A percentile compares a stretch with the other conserved stretches of the same genome.
phyloP scores from a whole-genome alignment of 2,888 invertebrate species.

The Caradrina kadenii region DNA sequence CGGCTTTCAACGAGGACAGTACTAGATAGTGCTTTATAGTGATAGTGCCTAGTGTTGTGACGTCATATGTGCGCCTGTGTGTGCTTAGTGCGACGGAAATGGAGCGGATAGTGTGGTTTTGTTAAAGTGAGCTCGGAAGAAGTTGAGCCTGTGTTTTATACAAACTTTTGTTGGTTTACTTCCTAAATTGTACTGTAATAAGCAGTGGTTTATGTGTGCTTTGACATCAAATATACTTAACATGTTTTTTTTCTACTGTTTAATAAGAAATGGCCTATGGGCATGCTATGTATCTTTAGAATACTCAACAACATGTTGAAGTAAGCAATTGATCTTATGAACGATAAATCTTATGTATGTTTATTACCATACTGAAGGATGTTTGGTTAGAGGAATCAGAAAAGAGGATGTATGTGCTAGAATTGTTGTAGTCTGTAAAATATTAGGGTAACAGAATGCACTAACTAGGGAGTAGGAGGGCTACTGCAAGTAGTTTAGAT shows the following conservation, averaged over 20 bases:
- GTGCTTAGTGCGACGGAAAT: conserved; percentile 14
- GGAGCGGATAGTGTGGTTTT: conserved; percentile 6
- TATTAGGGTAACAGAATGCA: conserved; percentile 36
- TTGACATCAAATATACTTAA: background rate
- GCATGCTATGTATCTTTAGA: conserved; percentile 4
- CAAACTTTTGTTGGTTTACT: conserved; percentile 16
- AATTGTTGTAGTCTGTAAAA: conserved; percentile 40
- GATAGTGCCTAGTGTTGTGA: conserved; percentile 49
- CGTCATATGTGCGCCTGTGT: conserved; percentile 14
- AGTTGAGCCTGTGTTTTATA: conserved; percentile 3
- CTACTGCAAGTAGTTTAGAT: conserved; percentile 39
- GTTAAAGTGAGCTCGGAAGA: conserved; percentile 11
- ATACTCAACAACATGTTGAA: conserved; percentile 14
- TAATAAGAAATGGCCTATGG: background rate
- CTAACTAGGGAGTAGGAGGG: conserved; percentile 24
- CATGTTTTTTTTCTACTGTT: background rate
- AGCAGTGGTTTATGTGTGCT: background rate
- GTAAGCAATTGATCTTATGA: conserved; percentile 53
- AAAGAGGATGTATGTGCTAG: conserved; percentile 26
- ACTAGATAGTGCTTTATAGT: conserved; percentile 62
- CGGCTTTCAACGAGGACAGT: conserved; percentile 92
- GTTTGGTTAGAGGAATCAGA: conserved; percentile 35
- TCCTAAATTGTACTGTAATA: background rate
- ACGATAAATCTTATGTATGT: conserved; percentile 31
- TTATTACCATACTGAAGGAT: conserved; percentile 22